phyloP scores from a whole-genome alignment of 2,888 invertebrate species.

The Macrophya annulata region DNA sequence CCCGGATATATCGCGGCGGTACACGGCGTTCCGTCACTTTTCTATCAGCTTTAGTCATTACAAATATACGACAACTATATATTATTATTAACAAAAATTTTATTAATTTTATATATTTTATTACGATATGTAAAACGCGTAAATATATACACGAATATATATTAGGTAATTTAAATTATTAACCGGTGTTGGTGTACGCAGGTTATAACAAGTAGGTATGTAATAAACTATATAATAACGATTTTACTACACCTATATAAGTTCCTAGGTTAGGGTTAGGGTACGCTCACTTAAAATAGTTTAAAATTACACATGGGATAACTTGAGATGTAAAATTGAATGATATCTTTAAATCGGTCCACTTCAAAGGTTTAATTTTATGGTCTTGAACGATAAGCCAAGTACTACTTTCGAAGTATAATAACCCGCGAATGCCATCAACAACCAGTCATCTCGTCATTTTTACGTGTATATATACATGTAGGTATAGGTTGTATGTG shows the following conservation, averaged over 20 bases:
- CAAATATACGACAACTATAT: background rate
- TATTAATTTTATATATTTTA: background rate
- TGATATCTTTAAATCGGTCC: constrained; percentile 43
- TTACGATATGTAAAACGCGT: background rate
- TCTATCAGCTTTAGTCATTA: background rate
- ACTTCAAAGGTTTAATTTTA: constrained; percentile 55
- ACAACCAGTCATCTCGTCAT: constrained; percentile 12
- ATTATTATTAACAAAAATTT: background rate
- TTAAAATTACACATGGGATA: constrained; percentile 2
- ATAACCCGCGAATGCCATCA: constrained; percentile 46
- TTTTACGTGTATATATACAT: constrained; percentile 3
- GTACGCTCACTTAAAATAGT: constrained; percentile 48
- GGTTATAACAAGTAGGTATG: background rate
- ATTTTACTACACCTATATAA: background rate
- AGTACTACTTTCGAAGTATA: constrained; percentile 44
- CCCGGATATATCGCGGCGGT: background rate
- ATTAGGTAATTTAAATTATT: background rate
- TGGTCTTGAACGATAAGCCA: constrained; percentile 38
- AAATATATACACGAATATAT: no score
- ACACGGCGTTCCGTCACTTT: background rate
- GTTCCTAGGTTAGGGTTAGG: background rate
- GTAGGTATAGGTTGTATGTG: background rate
- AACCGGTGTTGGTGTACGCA: background rate
- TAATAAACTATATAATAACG: background rate
- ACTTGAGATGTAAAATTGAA: constrained; percentile 38